These are phyloP conservation scores for Leptinotarsa tumamoca DNA, from an alignment of 2,888 invertebrate species.

Conservation along the genomic window DNA sequence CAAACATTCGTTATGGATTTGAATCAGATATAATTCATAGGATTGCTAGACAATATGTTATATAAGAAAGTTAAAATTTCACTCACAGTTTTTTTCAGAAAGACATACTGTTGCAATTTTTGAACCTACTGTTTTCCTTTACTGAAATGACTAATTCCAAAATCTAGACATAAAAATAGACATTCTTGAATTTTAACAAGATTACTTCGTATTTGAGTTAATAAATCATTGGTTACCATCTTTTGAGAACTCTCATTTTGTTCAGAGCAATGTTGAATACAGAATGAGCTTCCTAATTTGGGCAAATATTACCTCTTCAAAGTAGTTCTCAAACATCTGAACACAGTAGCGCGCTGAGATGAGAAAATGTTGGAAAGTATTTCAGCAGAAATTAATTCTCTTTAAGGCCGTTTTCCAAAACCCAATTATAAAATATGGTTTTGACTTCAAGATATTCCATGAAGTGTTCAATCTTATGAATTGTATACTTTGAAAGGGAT, in stretches of 20 bases:
- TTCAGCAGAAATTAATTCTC: not conserved
- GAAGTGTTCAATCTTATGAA: too few species aligned
- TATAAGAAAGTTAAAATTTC: too few species aligned
- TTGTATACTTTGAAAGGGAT: too few species aligned
- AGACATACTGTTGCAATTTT: not conserved
- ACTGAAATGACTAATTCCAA: not conserved
- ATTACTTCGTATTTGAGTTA: not conserved
- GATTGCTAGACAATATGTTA: too few species aligned
- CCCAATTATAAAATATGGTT: too few species aligned
- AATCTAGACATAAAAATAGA: not conserved
- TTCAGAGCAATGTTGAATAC: constrained; percentile 9
- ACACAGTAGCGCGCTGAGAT: not conserved
- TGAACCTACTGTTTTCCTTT: not conserved
- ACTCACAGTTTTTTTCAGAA: too few species aligned
- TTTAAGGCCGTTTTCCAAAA: too few species aligned
- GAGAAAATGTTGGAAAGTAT: not conserved
- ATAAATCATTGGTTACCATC: constrained; percentile 17
- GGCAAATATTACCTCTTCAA: not conserved
- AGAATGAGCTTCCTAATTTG: constrained; percentile 1
- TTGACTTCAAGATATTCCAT: too few species aligned
- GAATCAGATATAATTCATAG: too few species aligned
- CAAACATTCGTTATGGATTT: too few species aligned
- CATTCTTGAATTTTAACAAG: not conserved
- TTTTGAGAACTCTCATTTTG: constrained; percentile 1
- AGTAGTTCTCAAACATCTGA: not conserved